phyloP scores from a whole-genome alignment of 2,888 invertebrate species.

The Rambutsinella grinnellia region DNA sequence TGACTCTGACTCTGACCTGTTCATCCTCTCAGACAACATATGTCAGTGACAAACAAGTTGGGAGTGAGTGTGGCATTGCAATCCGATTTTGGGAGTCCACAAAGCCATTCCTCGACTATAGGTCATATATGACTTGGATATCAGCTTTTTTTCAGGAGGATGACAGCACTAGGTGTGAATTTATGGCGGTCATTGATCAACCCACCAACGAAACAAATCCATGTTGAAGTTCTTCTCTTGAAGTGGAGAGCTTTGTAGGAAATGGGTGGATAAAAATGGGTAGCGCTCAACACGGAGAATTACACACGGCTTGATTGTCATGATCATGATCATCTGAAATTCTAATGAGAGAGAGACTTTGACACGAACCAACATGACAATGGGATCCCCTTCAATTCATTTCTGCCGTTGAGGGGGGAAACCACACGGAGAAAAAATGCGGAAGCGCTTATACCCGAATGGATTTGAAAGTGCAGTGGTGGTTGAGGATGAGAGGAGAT shows the following conservation, averaged over 20 bases:
- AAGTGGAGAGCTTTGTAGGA: neutral
- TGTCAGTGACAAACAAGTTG: neutral
- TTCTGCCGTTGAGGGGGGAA: neutral
- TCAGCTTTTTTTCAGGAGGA: neutral
- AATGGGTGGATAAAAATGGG: neutral
- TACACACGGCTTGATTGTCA: neutral
- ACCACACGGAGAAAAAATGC: neutral
- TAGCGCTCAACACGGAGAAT: too few relatives aligned
- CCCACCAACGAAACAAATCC: neutral
- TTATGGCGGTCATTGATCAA: neutral
- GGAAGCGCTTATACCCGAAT: neutral
- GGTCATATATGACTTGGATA: too few relatives aligned
- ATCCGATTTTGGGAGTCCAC: too few relatives aligned
- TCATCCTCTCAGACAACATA: neutral
- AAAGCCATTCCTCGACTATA: too few relatives aligned
- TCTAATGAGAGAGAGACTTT: constrained; percentile 6
- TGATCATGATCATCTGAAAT: constrained; percentile 1
- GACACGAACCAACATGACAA: constrained; percentile 8
- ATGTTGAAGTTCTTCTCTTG: neutral
- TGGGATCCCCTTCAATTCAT: neutral
- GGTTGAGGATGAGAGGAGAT: neutral
- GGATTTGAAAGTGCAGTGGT: neutral
- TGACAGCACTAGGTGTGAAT: neutral
- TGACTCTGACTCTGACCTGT: neutral
- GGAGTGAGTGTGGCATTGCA: neutral